Evolutionary conservation across 2,888 invertebrate species (phyloP).

Genomic region (Tinea pellionella): DNA sequence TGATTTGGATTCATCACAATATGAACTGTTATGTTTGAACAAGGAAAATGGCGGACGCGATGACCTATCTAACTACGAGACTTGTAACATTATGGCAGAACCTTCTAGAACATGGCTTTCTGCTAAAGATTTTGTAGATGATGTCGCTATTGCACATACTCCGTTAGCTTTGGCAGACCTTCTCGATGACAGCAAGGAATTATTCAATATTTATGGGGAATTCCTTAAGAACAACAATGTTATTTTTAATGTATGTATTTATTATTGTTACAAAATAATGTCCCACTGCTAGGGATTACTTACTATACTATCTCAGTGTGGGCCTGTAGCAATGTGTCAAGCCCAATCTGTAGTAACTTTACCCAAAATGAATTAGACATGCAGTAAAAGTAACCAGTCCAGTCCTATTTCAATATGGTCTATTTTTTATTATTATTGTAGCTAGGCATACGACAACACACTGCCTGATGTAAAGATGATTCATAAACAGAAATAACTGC

Average conservation of each 20-base stretch:
- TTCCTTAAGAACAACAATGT: slow-evolving; percentile 61
- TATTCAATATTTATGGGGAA: slow-evolving; percentile 75
- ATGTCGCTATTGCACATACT: slow-evolving; percentile 75
- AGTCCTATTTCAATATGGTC: no score
- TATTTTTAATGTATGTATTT: slow-evolving; percentile 52
- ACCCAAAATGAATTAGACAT: no score
- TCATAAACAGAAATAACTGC: no score
- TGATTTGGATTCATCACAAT: slow-evolving; percentile 62
- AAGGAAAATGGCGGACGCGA: slow-evolving; percentile 62
- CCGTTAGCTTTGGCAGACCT: slow-evolving; percentile 69
- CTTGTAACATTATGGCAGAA: slow-evolving; percentile 72
- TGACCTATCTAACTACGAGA: slow-evolving; percentile 56
- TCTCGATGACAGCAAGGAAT: slow-evolving; percentile 65
- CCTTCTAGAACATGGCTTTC: slow-evolving; percentile 70
- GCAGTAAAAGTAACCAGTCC: no score
- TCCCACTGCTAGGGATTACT: no score
- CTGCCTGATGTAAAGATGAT: no score
- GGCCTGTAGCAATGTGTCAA: no score
- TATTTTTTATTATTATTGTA: no score
- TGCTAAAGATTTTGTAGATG: slow-evolving; percentile 54
- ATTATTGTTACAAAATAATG: no score
- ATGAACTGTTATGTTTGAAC: slow-evolving; percentile 73
- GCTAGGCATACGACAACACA: no score
- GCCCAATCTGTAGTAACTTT: no score
- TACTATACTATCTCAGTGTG: no score